Conservation (phyloP, 2,888 invertebrate genomes). For the Drepanosiphum platanoidis region DNA sequence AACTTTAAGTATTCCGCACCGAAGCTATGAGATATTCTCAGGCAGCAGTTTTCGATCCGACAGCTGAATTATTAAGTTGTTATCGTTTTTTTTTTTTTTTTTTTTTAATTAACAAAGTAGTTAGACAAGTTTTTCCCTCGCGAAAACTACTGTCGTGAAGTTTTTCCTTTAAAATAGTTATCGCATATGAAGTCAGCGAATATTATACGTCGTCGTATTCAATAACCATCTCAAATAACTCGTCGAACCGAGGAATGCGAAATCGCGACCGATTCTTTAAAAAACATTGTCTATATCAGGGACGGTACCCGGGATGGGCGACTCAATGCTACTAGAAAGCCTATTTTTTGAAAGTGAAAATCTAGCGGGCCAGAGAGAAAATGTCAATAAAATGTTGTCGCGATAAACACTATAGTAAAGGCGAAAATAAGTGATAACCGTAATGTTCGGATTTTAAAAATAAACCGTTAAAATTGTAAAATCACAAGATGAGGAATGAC, state of each 20-base stretch:
- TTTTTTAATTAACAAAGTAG: conserved; percentile 38
- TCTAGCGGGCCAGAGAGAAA: too few relatives aligned
- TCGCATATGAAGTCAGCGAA: background rate
- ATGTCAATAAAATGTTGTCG: too few relatives aligned
- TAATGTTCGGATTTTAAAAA: too few relatives aligned
- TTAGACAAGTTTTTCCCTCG: conserved; percentile 11
- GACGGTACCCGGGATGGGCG: too few relatives aligned
- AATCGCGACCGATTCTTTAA: background rate
- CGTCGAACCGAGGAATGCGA: background rate
- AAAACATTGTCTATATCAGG: background rate
- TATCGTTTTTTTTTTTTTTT: conserved; percentile 31
- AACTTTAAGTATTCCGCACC: conserved; percentile 26
- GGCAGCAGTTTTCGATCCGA: background rate
- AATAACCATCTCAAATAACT: background rate
- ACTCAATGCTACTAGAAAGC: too few relatives aligned
- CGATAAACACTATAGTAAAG: too few relatives aligned
- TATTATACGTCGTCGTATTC: background rate
- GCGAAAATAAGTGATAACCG: too few relatives aligned
- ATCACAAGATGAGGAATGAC: too few relatives aligned
- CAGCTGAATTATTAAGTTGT: conserved; percentile 34
- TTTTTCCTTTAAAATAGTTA: conserved; percentile 24
- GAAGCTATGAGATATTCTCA: conserved; percentile 4
- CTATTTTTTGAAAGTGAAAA: too few relatives aligned
- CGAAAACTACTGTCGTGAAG: conserved; percentile 12
- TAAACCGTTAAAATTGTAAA: too few relatives aligned